Evolutionary conservation across 1,140 invertebrate genomes (phyloP), one percentile per base, ranked within the genome.

Genomic region (Ceratina calcarata): DNA sequence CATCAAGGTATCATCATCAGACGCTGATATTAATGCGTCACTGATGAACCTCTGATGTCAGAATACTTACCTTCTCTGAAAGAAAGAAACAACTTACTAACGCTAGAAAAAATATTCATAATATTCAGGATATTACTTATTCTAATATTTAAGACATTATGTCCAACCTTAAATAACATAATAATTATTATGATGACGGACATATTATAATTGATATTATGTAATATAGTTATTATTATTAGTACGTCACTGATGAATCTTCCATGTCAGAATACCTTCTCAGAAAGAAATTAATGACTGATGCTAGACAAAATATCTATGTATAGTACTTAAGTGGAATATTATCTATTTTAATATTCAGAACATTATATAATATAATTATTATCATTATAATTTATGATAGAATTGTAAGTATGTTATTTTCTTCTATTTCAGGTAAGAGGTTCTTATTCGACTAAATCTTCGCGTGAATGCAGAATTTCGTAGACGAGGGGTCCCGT

Each of bases 381-480:
- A 53, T 53, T 53, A 53, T 13, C 10, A 16, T 66, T 15, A 45
- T 4, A 66, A 51, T 51, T 22, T 16, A 3, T 22, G 10, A 15
- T 20, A 53, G n/a, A n/a, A 24, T 61, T 1, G 3, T 68, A 62
- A 53, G 15, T 10, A 27, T 45, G 1, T 22, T 1, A 7, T 32
- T 67, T 62, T 4, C 62, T 45, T 76, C 3, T 85, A 60, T 85
- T 85, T 74, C 83, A 84, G 83, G 79, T 85, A 85, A 85, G 79
- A 60, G 7, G 32, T 8, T 51, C 70, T 22, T 51, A 55, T 66
- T 15, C n/a, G 8, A 37, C 70, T 62, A 57, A 32, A 66, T 15
- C 57, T 12, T 13, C 16, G 15, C 49, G 27, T 32, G 27, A 32
- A 32, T 4, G 20, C 6, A 12, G n/a, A 51, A 20, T 13, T 45